Percentiles rank a stretch among this genome's conserved stretches.
These are phyloP conservation scores for Epinephelus malabaricus DNA, from an alignment of 2,797 vertebrate species.

Conservation along the genomic window DNA sequence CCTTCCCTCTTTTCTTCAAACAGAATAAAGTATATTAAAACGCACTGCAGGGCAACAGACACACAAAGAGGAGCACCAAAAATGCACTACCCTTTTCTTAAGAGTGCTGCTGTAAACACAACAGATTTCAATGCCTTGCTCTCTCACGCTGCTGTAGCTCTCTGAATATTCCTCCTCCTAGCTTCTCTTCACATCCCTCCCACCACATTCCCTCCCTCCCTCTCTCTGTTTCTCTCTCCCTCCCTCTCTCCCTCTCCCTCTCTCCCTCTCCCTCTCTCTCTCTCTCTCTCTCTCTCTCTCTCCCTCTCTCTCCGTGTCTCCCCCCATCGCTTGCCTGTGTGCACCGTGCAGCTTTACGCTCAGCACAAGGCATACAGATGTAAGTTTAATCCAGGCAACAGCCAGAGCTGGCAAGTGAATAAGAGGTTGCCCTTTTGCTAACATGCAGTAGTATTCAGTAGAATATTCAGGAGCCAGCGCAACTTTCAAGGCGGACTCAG, in stretches of 20 bases:
- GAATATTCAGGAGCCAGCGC: slow-evolving; percentile 56
- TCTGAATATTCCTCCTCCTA: slow-evolving; percentile 68
- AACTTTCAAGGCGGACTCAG: slow-evolving; percentile 62
- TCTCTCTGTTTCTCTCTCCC: slow-evolving; percentile 34
- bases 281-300: slow-evolving; percentile 45
- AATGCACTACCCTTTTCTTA: slow-evolving; percentile 51
- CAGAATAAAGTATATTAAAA: slow-evolving; percentile 48
- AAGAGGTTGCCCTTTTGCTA: slow-evolving; percentile 66
- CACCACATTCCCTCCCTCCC: slow-evolving; percentile 68
- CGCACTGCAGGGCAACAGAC: slow-evolving; percentile 59
- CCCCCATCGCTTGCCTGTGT: slow-evolving; percentile 67
- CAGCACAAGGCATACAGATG: slow-evolving; percentile 78
- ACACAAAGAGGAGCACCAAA: slow-evolving; percentile 49
- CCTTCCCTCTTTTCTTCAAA: slow-evolving; percentile 33
- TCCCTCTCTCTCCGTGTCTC: slow-evolving; percentile 43
- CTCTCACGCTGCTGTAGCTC: slow-evolving; percentile 63
- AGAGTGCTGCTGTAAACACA: slow-evolving; percentile 62
- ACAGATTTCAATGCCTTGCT: slow-evolving; percentile 67
- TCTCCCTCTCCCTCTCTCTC: slow-evolving; percentile 33
- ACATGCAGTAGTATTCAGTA: slow-evolving; percentile 50
- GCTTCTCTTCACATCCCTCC: slow-evolving; percentile 77
- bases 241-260: slow-evolving; percentile 51
- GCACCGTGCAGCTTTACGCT: slow-evolving; percentile 71
- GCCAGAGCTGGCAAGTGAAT: slow-evolving; percentile 68
- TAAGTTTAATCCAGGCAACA: slow-evolving; percentile 83